phyloP scores from a whole-genome alignment of 2,797 vertebrate species.

The Tympanoctomys barrerae region DNA sequence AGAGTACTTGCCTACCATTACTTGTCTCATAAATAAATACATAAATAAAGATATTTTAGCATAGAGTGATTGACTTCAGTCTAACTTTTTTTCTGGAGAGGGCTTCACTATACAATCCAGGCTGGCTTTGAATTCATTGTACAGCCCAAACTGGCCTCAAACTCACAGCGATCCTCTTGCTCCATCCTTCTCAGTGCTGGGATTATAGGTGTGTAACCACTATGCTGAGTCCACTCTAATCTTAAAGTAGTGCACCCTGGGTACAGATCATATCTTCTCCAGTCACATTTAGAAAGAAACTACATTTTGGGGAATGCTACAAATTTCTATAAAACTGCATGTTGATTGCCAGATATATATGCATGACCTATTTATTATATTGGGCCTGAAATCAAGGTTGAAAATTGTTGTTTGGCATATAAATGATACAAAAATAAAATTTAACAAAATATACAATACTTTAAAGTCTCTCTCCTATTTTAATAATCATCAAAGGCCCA shows the following conservation, averaged over 20 bases:
- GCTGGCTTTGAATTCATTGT: background rate
- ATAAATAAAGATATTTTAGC: background rate
- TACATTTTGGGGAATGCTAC: background rate
- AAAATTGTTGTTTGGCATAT: background rate
- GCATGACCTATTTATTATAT: background rate
- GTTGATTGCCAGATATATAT: too few relatives aligned
- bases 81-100: background rate
- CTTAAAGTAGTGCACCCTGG: background rate
- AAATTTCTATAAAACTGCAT: background rate
- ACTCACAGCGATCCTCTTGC: background rate
- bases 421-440: slow-evolving; percentile 5
- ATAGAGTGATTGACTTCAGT: background rate
- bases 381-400: background rate
- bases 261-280: background rate
- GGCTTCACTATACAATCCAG: background rate
- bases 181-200: background rate
- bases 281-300: background rate
- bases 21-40: background rate
- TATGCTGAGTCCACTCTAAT: background rate
- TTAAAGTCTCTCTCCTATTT: background rate
- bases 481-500: background rate
- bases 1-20: background rate
- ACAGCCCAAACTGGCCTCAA: background rate
- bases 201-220: background rate
- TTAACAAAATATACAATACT: background rate